These are phyloP conservation scores for Clitarchus hookeri DNA, from an alignment of 2,888 invertebrate genomes.

Conservation along the genomic window DNA sequence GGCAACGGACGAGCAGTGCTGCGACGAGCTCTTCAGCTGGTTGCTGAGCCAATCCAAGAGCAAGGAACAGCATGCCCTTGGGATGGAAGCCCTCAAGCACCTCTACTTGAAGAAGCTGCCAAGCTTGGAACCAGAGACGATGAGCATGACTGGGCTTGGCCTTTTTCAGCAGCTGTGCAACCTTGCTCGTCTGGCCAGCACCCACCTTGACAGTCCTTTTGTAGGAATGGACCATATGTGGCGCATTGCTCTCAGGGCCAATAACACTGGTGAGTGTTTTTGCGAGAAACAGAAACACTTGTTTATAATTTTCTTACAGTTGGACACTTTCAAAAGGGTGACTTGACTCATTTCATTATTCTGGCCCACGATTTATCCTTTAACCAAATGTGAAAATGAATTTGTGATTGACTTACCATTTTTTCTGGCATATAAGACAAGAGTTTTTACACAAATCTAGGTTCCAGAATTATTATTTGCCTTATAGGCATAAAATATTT, in stretches of 20 bases:
- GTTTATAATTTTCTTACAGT: conserved; percentile 29
- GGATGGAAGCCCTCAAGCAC: conserved; percentile 83
- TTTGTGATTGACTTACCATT: too few species aligned
- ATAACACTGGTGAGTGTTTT: conserved; percentile 69
- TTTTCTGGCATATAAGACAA: too few species aligned
- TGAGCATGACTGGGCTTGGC: conserved; percentile 89
- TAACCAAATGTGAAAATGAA: too few species aligned
- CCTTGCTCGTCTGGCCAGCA: conserved; percentile 79
- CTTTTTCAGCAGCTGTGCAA: conserved; percentile 91
- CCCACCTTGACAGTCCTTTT: conserved; percentile 65
- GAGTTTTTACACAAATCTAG: too few species aligned
- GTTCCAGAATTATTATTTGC: too few species aligned
- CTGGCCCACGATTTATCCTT: too few species aligned
- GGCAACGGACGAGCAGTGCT: conserved; percentile 81
- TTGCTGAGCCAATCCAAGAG: conserved; percentile 88
- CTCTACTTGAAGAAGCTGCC: conserved; percentile 89
- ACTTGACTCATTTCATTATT: too few species aligned
- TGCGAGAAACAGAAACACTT: not conserved
- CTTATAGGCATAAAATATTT: too few species aligned
- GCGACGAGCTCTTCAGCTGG: conserved; percentile 94
- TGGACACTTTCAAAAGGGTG: too few species aligned
- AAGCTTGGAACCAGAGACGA: conserved; percentile 82
- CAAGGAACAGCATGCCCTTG: conserved; percentile 85
- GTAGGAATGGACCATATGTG: conserved; percentile 93
- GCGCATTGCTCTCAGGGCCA: conserved; percentile 90